Evolutionary conservation across 2,797 vertebrate genomes (phyloP).

Genomic region (Taeniopygia guttata): DNA sequence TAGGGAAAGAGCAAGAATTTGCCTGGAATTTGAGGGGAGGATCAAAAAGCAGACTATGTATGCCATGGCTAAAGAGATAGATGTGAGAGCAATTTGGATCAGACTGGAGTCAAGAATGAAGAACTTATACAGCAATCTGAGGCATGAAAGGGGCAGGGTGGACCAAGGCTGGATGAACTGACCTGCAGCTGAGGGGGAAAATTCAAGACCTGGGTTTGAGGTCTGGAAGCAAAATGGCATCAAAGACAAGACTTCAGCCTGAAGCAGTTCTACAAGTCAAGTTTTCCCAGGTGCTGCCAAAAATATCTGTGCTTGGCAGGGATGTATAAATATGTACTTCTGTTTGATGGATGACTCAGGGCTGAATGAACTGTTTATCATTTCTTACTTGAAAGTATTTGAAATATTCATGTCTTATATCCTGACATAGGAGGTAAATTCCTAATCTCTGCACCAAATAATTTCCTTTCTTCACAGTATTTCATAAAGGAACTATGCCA

Average conservation of each 20-base stretch:
- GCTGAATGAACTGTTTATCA: not conserved
- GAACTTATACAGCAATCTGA: not conserved
- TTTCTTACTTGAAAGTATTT: not conserved
- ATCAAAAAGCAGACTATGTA: not conserved
- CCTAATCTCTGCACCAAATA: not conserved
- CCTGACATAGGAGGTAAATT: not conserved
- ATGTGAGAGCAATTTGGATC: not conserved
- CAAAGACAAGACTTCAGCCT: not conserved
- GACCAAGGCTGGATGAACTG: not conserved
- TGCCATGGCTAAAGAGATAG: not conserved
- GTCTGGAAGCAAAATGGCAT: not conserved
- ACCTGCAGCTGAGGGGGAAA: not conserved
- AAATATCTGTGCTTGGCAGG: not conserved
- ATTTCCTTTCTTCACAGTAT: not conserved
- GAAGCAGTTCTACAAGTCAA: not conserved
- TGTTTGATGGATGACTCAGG: not conserved
- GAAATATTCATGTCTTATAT: not conserved
- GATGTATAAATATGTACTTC: not conserved
- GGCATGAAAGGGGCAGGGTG: not conserved
- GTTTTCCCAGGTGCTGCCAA: not conserved
- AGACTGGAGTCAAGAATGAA: not conserved
- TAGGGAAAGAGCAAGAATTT: not conserved
- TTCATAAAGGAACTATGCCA: not conserved
- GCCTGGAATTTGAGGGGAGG: not conserved
- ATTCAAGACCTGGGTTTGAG: not conserved